These are phyloP conservation scores for Thyatira batis DNA, from an alignment of 2,888 invertebrate species.

Conservation along the genomic window DNA sequence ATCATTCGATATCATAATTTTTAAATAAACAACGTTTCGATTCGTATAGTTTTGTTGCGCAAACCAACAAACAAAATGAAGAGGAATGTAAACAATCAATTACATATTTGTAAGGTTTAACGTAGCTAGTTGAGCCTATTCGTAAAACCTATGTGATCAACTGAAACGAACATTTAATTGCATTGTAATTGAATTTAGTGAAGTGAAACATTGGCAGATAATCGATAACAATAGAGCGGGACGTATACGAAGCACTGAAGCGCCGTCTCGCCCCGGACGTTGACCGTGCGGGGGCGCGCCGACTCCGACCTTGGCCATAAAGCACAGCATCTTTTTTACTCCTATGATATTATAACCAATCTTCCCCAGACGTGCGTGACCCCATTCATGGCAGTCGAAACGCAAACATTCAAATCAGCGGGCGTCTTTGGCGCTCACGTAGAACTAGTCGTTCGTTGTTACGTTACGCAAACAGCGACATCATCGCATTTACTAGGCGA, in stretches of 20 bases:
- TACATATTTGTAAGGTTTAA: neutral
- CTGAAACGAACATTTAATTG: constrained; percentile 20
- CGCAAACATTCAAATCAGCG: constrained; percentile 20
- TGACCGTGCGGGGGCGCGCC: constrained; percentile 72
- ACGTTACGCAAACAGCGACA: constrained; percentile 31
- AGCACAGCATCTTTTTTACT: constrained; percentile 35
- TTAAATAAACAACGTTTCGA: too few relatives aligned
- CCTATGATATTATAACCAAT: constrained; percentile 18
- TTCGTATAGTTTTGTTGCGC: too few relatives aligned
- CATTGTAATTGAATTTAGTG: constrained; percentile 55
- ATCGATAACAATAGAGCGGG: constrained; percentile 72
- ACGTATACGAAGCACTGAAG: constrained; percentile 59
- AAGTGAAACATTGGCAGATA: constrained; percentile 59
- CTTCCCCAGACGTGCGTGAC: constrained; percentile 12
- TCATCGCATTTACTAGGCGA: constrained; percentile 18
- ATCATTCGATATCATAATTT: too few relatives aligned
- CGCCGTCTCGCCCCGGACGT: constrained; percentile 65
- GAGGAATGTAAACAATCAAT: neutral
- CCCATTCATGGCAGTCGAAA: constrained; percentile 15
- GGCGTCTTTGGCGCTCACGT: neutral
- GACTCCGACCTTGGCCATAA: constrained; percentile 64
- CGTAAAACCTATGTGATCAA: too few relatives aligned
- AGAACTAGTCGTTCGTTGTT: neutral
- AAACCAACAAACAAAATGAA: neutral
- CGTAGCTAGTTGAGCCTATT: neutral